Evolutionary conservation across 2,888 invertebrate species (phyloP).

Genomic region (Ormyrus nitidulus): DNA sequence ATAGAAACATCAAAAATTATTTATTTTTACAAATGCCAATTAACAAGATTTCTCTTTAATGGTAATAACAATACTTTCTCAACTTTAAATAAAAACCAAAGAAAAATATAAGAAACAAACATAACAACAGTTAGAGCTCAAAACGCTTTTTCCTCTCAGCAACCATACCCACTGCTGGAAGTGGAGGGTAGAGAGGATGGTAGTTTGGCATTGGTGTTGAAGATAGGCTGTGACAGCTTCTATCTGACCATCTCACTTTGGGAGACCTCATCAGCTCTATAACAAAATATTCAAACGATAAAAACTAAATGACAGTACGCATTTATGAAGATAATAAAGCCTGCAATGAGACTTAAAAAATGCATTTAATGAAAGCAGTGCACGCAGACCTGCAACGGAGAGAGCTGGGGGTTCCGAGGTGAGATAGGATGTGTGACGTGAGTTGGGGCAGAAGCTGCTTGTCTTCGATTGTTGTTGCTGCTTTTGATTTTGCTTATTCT

Average conservation of each 20-base stretch:
- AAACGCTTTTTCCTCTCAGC: slow-evolving; percentile 84
- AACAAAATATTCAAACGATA: slow-evolving; percentile 58
- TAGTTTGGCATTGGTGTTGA: slow-evolving; percentile 71
- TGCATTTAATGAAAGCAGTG: slow-evolving; percentile 11
- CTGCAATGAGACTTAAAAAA: too few species aligned
- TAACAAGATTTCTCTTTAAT: not conserved
- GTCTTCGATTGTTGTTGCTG: slow-evolving; percentile 68
- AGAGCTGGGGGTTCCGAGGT: slow-evolving; percentile 82
- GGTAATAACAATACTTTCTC: too few species aligned
- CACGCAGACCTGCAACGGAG: slow-evolving; percentile 81
- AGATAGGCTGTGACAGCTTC: slow-evolving; percentile 8
- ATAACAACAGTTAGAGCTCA: slow-evolving; percentile 75
- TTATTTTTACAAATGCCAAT: not conserved
- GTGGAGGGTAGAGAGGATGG: slow-evolving; percentile 70
- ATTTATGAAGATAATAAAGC: too few species aligned
- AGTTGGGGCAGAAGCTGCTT: slow-evolving; percentile 66
- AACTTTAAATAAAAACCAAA: not conserved
- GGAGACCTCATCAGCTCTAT: slow-evolving; percentile 79
- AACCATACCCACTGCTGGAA: slow-evolving; percentile 83
- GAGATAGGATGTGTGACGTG: slow-evolving; percentile 71
- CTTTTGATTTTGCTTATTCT: slow-evolving; percentile 78
- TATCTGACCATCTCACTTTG: slow-evolving; percentile 71
- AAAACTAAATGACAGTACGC: too few species aligned
- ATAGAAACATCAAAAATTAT: not conserved
- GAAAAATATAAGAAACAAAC: not conserved